Evolutionary conservation across 1,140 invertebrate species (phyloP).

Genomic region (Coenobita brevimanus): DNA sequence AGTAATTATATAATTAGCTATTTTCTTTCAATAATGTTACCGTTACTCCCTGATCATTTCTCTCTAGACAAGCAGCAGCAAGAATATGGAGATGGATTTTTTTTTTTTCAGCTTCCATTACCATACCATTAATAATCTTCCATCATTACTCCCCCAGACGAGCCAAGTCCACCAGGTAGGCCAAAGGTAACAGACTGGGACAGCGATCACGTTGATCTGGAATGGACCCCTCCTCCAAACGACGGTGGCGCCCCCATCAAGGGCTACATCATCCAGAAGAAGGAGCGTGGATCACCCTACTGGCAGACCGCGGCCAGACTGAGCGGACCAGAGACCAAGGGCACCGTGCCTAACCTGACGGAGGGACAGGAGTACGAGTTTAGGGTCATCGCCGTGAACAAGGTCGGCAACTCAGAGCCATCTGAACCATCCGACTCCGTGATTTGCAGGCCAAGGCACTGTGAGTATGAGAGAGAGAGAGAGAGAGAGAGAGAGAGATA

Average conservation of each 20-base stretch:
- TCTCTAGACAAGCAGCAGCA: too few relatives aligned
- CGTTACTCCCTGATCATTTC: too few relatives aligned
- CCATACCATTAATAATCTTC: too few relatives aligned
- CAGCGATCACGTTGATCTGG: slow-evolving; percentile 91
- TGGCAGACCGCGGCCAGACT: slow-evolving; percentile 93
- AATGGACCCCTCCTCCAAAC: slow-evolving; percentile 87
- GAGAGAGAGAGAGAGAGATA: background rate
- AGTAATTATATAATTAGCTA: too few relatives aligned
- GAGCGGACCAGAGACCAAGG: slow-evolving; percentile 83
- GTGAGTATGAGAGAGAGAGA: slow-evolving; percentile 75
- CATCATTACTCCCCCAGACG: slow-evolving; percentile 79
- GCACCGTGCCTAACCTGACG: slow-evolving; percentile 88
- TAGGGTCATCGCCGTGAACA: slow-evolving; percentile 94
- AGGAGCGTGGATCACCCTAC: slow-evolving; percentile 92
- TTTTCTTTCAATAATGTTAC: too few relatives aligned
- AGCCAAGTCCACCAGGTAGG: slow-evolving; percentile 92
- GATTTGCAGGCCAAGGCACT: slow-evolving; percentile 87
- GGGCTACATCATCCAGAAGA: slow-evolving; percentile 96
- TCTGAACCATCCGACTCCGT: slow-evolving; percentile 90
- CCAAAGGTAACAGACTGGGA: slow-evolving; percentile 93
- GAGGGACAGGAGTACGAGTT: slow-evolving; percentile 98
- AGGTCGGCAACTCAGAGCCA: slow-evolving; percentile 95
- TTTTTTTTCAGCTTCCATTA: too few relatives aligned
- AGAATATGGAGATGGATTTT: too few relatives aligned
- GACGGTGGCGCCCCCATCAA: slow-evolving; percentile 94